phyloP scores from a whole-genome alignment of 2,113 vertebrate species.

The Gyps fulvus region DNA sequence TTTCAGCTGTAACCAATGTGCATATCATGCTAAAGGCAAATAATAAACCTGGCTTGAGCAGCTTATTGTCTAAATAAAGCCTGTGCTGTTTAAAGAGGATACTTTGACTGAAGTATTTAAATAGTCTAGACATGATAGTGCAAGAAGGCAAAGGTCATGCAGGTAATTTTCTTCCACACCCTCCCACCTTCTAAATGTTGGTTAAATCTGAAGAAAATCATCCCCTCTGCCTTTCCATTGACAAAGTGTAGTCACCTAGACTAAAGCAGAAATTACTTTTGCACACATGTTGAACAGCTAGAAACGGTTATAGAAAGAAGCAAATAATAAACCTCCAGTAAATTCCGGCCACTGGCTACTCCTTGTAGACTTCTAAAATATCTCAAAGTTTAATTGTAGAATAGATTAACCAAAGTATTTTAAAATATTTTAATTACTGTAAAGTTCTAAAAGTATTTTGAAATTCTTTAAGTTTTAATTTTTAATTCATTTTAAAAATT shows the following conservation, averaged over 20 bases:
- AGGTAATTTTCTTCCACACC: neutral
- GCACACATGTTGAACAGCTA: neutral
- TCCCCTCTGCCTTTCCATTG: neutral
- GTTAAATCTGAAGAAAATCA: neutral
- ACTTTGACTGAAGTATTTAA: slow-evolving; percentile 33
- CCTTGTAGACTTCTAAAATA: neutral
- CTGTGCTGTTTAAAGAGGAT: slow-evolving; percentile 42
- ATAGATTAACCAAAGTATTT: neutral
- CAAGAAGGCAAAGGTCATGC: slow-evolving; percentile 41
- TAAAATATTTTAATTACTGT: neutral
- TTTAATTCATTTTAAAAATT: neutral
- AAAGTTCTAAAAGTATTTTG: neutral
- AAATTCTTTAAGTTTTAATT: neutral
- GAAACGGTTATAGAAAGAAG: neutral
- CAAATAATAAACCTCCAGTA: neutral
- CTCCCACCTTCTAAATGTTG: neutral
- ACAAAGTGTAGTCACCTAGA: neutral
- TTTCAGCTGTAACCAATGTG: neutral
- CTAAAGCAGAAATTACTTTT: neutral
- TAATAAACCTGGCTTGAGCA: slow-evolving; percentile 23
- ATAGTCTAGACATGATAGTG: neutral
- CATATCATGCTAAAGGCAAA: neutral
- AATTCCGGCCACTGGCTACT: neutral
- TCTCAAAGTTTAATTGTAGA: neutral
- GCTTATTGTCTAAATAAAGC: slow-evolving; percentile 53